A percentile compares a stretch with the other conserved stretches of the same genome.
These are phyloP conservation scores for Escarpia spicata DNA, from an alignment of 2,888 invertebrate species.

Conservation along the genomic window DNA sequence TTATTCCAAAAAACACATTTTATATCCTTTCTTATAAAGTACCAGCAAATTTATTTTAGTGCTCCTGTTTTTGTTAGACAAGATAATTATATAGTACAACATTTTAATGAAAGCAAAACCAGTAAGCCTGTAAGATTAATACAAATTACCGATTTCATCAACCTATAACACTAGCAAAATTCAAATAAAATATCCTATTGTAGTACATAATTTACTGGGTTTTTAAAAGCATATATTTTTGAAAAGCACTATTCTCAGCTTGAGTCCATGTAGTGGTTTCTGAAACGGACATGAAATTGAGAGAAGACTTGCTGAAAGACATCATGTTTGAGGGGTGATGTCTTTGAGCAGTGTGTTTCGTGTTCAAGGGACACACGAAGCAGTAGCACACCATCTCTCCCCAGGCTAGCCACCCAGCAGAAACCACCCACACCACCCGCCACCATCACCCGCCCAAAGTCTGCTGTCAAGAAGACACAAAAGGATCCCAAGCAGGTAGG, in stretches of 20 bases:
- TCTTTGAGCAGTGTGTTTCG: slow-evolving; percentile 13
- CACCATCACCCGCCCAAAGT: slow-evolving; percentile 28
- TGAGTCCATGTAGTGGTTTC: not conserved
- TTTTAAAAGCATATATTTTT: not conserved
- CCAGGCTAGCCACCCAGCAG: slow-evolving; percentile 31
- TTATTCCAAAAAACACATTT: not conserved
- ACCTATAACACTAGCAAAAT: not conserved
- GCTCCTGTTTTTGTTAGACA: not conserved
- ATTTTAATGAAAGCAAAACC: not conserved
- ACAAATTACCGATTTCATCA: not conserved
- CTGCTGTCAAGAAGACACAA: slow-evolving; percentile 19
- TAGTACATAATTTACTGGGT: not conserved
- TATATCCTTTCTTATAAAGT: not conserved
- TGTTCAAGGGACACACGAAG: slow-evolving; percentile 32
- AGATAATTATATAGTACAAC: no score
- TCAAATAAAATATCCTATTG: not conserved
- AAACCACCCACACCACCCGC: slow-evolving; percentile 20
- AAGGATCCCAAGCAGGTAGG: not conserved
- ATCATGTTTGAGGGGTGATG: not conserved
- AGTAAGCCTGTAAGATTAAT: not conserved
- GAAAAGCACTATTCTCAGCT: not conserved
- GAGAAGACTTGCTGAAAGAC: not conserved
- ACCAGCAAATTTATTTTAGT: not conserved
- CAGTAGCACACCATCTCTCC: slow-evolving; percentile 38
- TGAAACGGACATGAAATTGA: not conserved